These are phyloP conservation scores for Oscheius myriophilus DNA, from an alignment of 2,888 invertebrate genomes.

Conservation along the genomic window DNA sequence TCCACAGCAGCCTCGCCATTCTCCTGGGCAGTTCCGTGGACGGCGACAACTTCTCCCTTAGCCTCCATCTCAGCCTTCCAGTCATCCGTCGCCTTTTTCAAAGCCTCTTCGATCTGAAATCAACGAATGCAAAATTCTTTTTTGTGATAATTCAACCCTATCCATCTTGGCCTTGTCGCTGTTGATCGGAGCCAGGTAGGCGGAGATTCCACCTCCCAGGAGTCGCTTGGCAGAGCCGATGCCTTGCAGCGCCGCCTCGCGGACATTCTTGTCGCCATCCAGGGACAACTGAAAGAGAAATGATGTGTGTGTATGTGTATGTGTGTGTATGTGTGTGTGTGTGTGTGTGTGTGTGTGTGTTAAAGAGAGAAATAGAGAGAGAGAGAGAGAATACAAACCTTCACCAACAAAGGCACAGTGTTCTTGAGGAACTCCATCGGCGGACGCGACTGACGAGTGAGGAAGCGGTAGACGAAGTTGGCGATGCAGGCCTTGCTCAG, in stretches of 20 bases:
- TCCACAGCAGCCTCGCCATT: background rate
- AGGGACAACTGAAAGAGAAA: conserved; percentile 34
- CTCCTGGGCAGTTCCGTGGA: background rate
- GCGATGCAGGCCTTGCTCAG: conserved; percentile 15
- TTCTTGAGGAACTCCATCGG: conserved; percentile 31
- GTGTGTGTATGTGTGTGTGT: no score
- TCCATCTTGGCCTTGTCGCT: conserved; percentile 46
- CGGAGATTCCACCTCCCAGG: conserved; percentile 34
- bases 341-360: no score
- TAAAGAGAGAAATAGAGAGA: no score
- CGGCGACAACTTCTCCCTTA: background rate
- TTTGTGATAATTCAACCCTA: conserved; percentile 28
- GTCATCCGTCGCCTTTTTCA: conserved; percentile 24
- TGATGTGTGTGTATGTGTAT: background rate
- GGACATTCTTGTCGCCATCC: conserved; percentile 44
- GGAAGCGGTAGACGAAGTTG: conserved; percentile 17
- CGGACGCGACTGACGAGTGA: background rate
- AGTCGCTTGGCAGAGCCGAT: conserved; percentile 44
- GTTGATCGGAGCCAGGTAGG: conserved; percentile 32
- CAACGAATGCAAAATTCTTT: no score
- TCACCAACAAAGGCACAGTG: conserved; percentile 31
- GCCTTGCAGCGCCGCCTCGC: conserved; percentile 44
- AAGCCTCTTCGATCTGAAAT: conserved; percentile 22
- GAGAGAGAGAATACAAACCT: conserved; percentile 25
- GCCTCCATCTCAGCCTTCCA: background rate